phyloP scores from a whole-genome alignment of 2,797 vertebrate genomes.

The Muraenolepis orangiensis region DNA sequence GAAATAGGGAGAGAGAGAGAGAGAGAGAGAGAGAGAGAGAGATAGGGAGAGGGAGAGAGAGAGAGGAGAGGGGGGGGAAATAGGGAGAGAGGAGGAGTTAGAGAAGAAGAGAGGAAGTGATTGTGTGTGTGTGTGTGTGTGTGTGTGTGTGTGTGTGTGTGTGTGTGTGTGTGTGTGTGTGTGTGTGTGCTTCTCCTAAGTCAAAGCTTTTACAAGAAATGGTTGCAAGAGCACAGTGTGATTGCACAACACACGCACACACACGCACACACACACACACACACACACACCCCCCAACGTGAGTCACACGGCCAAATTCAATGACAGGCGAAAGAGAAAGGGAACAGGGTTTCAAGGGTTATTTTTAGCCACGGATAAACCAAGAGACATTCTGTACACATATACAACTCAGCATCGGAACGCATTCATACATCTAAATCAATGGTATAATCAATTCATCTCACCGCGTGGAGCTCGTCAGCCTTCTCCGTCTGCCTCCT shows the following conservation, averaged over 20 bases:
- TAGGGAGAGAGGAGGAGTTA: background rate
- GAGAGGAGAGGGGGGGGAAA: background rate
- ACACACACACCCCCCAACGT: background rate
- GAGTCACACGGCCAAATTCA: background rate
- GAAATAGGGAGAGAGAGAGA: background rate
- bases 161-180: background rate
- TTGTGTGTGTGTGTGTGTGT: constrained; percentile 6
- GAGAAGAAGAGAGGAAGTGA: background rate
- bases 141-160: constrained; percentile 19
- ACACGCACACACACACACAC: background rate
- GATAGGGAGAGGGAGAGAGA: no score
- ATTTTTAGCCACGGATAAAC: background rate
- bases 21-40: background rate
- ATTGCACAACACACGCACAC: constrained; percentile 47
- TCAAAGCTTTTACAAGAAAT: constrained; percentile 66
- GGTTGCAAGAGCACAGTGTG: background rate
- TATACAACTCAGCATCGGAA: no score
- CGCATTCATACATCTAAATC: no score
- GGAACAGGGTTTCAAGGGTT: no score
- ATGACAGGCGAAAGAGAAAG: background rate
- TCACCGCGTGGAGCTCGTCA: constrained; percentile 81
- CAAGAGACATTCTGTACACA: no score
- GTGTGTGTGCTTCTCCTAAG: constrained; percentile 48
- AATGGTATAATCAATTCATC: no score
- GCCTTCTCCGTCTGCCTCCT: constrained; percentile 80